A percentile compares a stretch with the other conserved stretches of the same genome.
phyloP scores from a whole-genome alignment of 2,888 invertebrate genomes.

The Andrena minutula region DNA sequence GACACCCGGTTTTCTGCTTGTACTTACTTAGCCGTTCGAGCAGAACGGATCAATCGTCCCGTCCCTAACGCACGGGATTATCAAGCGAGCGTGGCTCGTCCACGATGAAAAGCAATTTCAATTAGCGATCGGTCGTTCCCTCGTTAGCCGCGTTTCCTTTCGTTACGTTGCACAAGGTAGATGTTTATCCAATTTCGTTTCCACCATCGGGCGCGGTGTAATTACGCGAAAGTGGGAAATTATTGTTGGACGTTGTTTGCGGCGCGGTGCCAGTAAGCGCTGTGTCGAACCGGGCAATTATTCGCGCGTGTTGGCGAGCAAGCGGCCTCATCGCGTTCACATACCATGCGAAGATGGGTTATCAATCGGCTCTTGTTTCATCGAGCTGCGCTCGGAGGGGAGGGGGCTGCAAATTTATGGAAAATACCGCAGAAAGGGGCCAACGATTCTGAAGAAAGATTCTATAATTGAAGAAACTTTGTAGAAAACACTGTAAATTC shows the following conservation, averaged over 20 bases:
- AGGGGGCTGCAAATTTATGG: no score
- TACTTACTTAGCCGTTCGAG: no score
- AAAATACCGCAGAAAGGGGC: no score
- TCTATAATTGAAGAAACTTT: no score
- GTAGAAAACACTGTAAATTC: no score
- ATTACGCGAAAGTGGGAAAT: conserved; percentile 18
- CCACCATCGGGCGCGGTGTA: not conserved
- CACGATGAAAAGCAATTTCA: conserved; percentile 15
- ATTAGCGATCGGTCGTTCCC: conserved; percentile 11
- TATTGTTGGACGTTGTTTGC: conserved; percentile 7
- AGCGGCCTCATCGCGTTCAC: no score
- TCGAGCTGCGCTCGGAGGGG: no score
- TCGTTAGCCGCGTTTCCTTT: conserved; percentile 3
- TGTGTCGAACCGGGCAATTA: conserved; percentile 25
- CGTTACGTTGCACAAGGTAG: conserved; percentile 7
- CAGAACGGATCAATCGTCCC: no score
- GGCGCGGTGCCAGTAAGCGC: not conserved
- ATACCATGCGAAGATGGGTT: not conserved
- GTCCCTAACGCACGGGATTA: no score
- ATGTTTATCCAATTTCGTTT: conserved; percentile 28
- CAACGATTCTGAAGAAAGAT: no score
- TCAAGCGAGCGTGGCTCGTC: no score
- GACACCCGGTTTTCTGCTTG: no score
- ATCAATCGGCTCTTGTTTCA: not conserved
- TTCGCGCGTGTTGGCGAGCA: conserved; percentile 9